Conservation (phyloP, 2,113 vertebrate genomes). For the Epinephelus cyanopodus region DNA sequence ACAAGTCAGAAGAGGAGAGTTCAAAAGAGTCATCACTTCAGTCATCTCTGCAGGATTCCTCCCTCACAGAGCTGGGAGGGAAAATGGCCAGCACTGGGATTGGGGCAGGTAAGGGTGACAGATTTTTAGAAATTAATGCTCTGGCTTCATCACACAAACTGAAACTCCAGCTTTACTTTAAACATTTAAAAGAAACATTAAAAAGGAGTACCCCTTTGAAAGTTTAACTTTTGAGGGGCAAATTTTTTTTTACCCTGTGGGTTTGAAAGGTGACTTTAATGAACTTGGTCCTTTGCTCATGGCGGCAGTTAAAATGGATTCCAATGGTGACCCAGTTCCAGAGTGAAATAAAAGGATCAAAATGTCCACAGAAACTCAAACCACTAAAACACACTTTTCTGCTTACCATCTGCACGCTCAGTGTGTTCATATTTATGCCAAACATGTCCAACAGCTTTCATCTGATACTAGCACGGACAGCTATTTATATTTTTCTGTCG, state of each 20-base stretch:
- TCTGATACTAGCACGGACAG: background rate
- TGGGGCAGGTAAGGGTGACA: slow-evolving; percentile 60
- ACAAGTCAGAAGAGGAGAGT: slow-evolving; percentile 66
- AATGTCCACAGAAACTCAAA: background rate
- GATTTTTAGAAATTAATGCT: background rate
- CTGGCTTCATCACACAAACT: background rate
- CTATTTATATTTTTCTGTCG: background rate
- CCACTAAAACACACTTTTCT: background rate
- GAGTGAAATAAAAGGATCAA: background rate
- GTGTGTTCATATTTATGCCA: background rate
- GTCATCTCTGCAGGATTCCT: slow-evolving; percentile 73
- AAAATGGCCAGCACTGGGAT: slow-evolving; percentile 60
- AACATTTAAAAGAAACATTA: background rate
- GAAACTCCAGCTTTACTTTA: background rate
- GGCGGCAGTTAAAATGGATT: background rate
- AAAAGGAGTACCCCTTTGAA: background rate
- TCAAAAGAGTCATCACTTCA: slow-evolving; percentile 74
- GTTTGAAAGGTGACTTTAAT: background rate
- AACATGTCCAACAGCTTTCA: background rate
- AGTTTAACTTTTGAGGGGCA: background rate
- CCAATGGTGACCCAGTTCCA: background rate
- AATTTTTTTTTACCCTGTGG: background rate
- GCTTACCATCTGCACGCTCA: background rate
- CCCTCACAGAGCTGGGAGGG: slow-evolving; percentile 69
- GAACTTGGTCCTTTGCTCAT: background rate